Conservation (phyloP, 2,113 vertebrate species). For the Tychaedon coryphoeus region DNA sequence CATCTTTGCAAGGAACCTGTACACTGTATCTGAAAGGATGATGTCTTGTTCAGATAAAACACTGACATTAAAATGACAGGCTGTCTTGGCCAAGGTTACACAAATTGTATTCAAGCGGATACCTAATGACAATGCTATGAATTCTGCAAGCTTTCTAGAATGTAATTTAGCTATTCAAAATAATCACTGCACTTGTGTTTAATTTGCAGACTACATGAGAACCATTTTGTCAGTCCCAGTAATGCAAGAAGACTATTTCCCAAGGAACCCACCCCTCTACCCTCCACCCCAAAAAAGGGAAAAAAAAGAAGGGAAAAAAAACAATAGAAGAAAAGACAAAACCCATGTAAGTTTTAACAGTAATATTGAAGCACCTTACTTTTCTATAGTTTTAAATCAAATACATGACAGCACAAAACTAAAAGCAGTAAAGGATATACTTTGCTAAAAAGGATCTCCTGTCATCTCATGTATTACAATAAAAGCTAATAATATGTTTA, state of each 20-base stretch:
- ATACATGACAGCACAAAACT: constrained; percentile 76
- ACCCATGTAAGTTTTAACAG: constrained; percentile 67
- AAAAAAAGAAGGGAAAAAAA: neutral
- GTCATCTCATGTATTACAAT: constrained; percentile 77
- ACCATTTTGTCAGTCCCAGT: constrained; percentile 81
- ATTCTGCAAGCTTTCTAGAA: constrained; percentile 90
- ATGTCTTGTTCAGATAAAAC: constrained; percentile 90
- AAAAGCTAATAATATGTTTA: constrained; percentile 83
- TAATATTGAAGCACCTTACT: constrained; percentile 78
- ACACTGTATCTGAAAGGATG: constrained; percentile 81
- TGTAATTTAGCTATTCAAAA: constrained; percentile 92
- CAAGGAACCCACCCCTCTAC: constrained; percentile 68
- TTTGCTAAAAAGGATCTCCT: constrained; percentile 78
- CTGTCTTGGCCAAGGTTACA: constrained; percentile 94
- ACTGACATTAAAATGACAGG: constrained; percentile 91
- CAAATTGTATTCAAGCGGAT: constrained; percentile 88
- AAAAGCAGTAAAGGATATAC: constrained; percentile 79
- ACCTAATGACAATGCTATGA: constrained; percentile 90
- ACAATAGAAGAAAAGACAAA: constrained; percentile 71
- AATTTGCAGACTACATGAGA: constrained; percentile 83
- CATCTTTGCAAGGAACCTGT: constrained; percentile 82
- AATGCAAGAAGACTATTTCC: constrained; percentile 80
- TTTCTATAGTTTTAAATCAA: constrained; percentile 78
- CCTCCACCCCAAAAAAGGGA: constrained; percentile 57
- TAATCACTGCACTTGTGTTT: constrained; percentile 87